Evolutionary conservation across 1,140 invertebrate genomes (phyloP).

Genomic region (Ptiloglossa arizonensis): DNA sequence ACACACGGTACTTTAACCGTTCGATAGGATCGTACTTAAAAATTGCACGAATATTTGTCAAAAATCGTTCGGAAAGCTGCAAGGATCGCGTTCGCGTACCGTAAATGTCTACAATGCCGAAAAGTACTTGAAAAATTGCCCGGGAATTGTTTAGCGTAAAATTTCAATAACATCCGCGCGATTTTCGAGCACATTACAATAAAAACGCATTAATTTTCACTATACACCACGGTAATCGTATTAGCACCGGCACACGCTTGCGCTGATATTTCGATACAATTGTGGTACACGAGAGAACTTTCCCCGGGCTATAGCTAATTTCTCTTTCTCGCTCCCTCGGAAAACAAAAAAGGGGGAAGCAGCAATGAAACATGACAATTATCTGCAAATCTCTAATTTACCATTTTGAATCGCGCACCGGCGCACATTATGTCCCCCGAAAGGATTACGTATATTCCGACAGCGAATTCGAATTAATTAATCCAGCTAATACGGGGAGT

Average conservation of each 20-base stretch:
- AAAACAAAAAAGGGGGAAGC: conserved; percentile 6
- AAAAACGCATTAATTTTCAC: conserved; percentile 21
- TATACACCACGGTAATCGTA: conserved; percentile 7
- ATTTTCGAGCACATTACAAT: conserved; percentile 12
- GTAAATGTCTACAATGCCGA: too few relatives aligned
- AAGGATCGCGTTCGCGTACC: too few relatives aligned
- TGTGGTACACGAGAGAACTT: conserved; percentile 2
- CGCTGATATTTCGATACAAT: conserved; percentile 35
- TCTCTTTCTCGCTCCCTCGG: not conserved
- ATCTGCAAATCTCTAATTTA: conserved; percentile 56
- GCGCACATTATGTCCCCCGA: conserved; percentile 52
- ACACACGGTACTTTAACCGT: not conserved
- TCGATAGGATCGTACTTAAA: not conserved
- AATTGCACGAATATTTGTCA: not conserved
- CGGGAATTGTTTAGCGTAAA: not conserved
- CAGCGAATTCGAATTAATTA: conserved; percentile 68
- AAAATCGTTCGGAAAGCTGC: not conserved
- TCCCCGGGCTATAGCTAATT: not conserved
- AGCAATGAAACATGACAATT: conserved; percentile 37
- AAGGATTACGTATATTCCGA: conserved; percentile 62
- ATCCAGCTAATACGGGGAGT: conserved; percentile 58
- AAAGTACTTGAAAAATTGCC: not conserved
- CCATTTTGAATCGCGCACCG: conserved; percentile 57
- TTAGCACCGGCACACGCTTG: not conserved
- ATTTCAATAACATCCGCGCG: conserved; percentile 12